phyloP scores from a whole-genome alignment of 2,888 invertebrate species.

The Hypsopygia costalis region DNA sequence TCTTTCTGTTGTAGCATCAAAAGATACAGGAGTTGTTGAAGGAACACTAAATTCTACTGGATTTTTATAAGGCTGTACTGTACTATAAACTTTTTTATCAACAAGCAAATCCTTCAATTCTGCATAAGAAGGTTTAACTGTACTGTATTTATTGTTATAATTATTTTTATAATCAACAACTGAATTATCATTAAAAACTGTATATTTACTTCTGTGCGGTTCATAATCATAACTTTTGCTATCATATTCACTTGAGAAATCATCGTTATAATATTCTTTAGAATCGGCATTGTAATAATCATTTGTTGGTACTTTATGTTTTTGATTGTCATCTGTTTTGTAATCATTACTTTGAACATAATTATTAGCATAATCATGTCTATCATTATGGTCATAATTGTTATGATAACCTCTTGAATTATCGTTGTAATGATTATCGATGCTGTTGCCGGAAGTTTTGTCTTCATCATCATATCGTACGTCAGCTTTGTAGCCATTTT shows the following conservation, averaged over 20 bases:
- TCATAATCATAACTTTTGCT: constrained; percentile 37
- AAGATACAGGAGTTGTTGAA: constrained; percentile 33
- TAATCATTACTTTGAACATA: constrained; percentile 16
- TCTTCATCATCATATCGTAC: constrained; percentile 80
- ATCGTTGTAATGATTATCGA: constrained; percentile 21
- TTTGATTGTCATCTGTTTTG: constrained; percentile 14
- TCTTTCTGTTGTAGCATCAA: constrained; percentile 37
- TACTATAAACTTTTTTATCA: constrained; percentile 31
- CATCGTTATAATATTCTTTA: constrained; percentile 52
- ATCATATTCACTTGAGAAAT: constrained; percentile 51
- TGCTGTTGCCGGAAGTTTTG: constrained; percentile 27
- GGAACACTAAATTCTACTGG: constrained; percentile 35
- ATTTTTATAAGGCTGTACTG: constrained; percentile 18
- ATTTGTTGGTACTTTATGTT: constrained; percentile 14
- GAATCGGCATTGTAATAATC: constrained; percentile 45
- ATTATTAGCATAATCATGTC: constrained; percentile 19
- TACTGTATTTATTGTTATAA: constrained; percentile 4
- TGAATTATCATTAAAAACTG: constrained; percentile 19
- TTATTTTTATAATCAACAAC: constrained; percentile 10
- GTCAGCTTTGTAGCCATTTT: constrained; percentile 84
- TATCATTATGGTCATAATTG: constrained; percentile 17
- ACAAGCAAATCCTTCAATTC: constrained; percentile 50
- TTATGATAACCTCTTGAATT: constrained; percentile 18
- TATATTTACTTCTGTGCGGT: constrained; percentile 51
- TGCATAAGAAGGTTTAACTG: constrained; percentile 39